Conservation (phyloP, 2,888 invertebrate species). For the Mythimna ferrago region DNA sequence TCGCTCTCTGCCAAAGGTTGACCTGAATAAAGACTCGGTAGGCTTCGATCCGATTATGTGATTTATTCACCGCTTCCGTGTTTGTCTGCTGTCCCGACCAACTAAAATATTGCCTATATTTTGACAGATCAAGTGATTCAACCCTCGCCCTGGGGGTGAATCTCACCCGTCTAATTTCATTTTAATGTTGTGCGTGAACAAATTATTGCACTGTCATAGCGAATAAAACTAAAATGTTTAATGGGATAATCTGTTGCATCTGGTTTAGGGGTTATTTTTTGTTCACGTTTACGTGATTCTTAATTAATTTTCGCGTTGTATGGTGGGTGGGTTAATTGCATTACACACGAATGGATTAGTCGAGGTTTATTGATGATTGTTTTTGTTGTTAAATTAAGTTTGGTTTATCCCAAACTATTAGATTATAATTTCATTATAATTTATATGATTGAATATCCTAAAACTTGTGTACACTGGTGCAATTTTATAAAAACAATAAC, state of each 20-base stretch:
- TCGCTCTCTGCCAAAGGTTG: constrained; percentile 59
- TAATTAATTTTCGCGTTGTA: constrained; percentile 83
- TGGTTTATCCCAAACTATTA: constrained; percentile 53
- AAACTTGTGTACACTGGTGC: not conserved
- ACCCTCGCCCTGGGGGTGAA: constrained; percentile 78
- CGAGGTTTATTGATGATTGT: constrained; percentile 76
- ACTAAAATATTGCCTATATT: constrained; percentile 85
- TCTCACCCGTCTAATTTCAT: constrained; percentile 85
- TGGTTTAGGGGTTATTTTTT: constrained; percentile 82
- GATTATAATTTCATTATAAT: constrained; percentile 34
- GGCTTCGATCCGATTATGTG: constrained; percentile 83
- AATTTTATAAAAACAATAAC: constrained; percentile 5
- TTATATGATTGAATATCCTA: constrained; percentile 17
- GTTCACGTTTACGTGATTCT: constrained; percentile 78
- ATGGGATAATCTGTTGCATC: constrained; percentile 86
- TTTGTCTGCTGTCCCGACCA: constrained; percentile 71
- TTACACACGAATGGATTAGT: constrained; percentile 81
- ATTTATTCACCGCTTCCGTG: constrained; percentile 82
- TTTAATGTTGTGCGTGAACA: constrained; percentile 88
- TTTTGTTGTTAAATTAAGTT: constrained; percentile 71
- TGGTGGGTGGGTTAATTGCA: constrained; percentile 78
- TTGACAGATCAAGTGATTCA: constrained; percentile 82
- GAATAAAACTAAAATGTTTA: constrained; percentile 84
- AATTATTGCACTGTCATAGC: constrained; percentile 88
- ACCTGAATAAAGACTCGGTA: constrained; percentile 63